phyloP scores from a whole-genome alignment of 2,797 vertebrate genomes.

The Hoplostethus atlanticus region DNA sequence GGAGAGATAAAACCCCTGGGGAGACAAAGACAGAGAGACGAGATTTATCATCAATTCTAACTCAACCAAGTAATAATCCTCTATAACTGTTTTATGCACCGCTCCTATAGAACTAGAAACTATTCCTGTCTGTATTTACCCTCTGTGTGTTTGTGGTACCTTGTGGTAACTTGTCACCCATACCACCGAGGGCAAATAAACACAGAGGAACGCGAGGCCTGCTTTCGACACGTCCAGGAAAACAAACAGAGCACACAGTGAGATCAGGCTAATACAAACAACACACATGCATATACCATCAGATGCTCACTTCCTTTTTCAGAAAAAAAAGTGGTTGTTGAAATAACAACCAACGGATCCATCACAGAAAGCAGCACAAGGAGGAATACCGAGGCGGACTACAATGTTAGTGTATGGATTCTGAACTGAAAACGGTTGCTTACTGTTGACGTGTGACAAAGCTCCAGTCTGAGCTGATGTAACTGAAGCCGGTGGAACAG shows the following conservation, averaged over 20 bases:
- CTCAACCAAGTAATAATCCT: neutral
- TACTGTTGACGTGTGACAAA: too few species aligned
- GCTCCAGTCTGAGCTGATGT: neutral
- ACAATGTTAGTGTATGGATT: neutral
- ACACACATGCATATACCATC: slow-evolving; percentile 29
- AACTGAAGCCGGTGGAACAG: neutral
- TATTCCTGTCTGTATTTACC: slow-evolving; percentile 37
- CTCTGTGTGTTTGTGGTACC: slow-evolving; percentile 39
- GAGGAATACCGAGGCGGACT: neutral
- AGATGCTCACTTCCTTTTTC: neutral
- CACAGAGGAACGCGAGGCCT: slow-evolving; percentile 36
- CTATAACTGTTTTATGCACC: neutral
- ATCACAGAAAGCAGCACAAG: neutral
- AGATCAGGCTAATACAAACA: slow-evolving; percentile 56
- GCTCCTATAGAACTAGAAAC: slow-evolving; percentile 24
- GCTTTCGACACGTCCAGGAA: slow-evolving; percentile 46
- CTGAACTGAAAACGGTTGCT: too few species aligned
- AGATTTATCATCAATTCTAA: slow-evolving; percentile 2
- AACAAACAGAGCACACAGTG: slow-evolving; percentile 51
- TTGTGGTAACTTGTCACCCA: slow-evolving; percentile 36
- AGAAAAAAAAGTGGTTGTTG: neutral
- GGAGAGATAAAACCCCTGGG: slow-evolving; percentile 94
- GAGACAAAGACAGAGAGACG: slow-evolving; percentile 45
- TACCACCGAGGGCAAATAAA: slow-evolving; percentile 55
- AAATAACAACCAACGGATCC: neutral